Conservation (phyloP, 2,888 invertebrate species). For the Amphimallon solstitiale region DNA sequence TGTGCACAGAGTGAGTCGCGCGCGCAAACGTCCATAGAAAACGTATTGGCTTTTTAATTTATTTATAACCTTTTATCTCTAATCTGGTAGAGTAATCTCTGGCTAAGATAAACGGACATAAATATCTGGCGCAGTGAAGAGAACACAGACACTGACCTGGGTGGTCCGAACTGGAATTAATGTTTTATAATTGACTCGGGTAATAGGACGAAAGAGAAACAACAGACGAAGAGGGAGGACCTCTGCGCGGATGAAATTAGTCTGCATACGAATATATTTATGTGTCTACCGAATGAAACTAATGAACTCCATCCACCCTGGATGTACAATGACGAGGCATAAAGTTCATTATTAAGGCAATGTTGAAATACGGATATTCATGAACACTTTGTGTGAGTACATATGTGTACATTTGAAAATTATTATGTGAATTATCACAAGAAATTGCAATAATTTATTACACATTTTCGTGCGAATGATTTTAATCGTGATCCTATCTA, state of each 20-base stretch:
- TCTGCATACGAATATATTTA: conserved; percentile 6
- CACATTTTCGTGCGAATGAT: too few relatives aligned
- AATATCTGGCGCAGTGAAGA: conserved; percentile 13
- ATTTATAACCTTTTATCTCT: conserved; percentile 23
- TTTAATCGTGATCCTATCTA: too few relatives aligned
- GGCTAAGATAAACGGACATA: conserved; percentile 19
- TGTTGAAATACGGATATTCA: too few relatives aligned
- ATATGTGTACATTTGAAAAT: too few relatives aligned
- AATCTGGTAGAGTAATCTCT: conserved; percentile 18
- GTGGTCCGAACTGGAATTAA: conserved; percentile 29
- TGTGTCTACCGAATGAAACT: conserved; percentile 8
- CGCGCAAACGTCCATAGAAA: conserved; percentile 4
- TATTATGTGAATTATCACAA: too few relatives aligned
- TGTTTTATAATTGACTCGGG: conserved; percentile 32
- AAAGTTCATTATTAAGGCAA: too few relatives aligned
- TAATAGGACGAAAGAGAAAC: conserved; percentile 23
- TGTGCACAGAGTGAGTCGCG: neutral
- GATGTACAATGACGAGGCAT: too few relatives aligned
- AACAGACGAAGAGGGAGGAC: too few relatives aligned
- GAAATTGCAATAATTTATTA: too few relatives aligned
- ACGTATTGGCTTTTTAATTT: conserved; percentile 28
- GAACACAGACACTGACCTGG: conserved; percentile 27
- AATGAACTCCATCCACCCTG: too few relatives aligned
- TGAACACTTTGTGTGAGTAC: too few relatives aligned
- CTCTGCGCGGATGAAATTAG: conserved; percentile 10